Base-by-base conservation (phyloP, 1,140 invertebrate genomes). In the Trichogramma pretiosum region DNA sequence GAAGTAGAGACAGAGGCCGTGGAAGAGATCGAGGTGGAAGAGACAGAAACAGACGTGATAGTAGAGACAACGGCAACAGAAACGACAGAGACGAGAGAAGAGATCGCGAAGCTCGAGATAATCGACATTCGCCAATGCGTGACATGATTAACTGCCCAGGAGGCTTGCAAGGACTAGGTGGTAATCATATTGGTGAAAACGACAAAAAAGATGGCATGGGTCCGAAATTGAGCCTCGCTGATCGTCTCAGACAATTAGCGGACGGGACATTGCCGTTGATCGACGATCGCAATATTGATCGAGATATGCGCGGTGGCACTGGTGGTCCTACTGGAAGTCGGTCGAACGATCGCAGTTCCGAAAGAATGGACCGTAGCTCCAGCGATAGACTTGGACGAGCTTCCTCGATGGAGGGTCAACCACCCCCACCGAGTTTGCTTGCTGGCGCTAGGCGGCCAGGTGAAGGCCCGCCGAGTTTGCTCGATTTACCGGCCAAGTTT, bases 191-290 rank as follows among this genome's bases (percentile, higher is more conserved):
- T 46, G 3, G 41, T 30, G 2, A 41, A 42, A 18, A 49, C 13
- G 37, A 45, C 7, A 56, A 56, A 1, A 37, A 53, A 14, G 67
- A 67, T 24, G 70, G 70, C 14, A 63, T 67, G 7, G 46, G 47
- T 14, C 43, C 50, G 14, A 72, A 73, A 50, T 56, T 60, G 1
- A 69, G 67, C 36, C 55, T 74, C 0, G 67, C 71, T 2, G 73
- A 74, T 28, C 60, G 71, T 14, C 24, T 74, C 3, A 56, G 72
- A 16, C 71, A 69, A 46, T 49, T 73, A 18, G 72, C 72, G 1
- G 70, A 73, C 46, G 67, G 70, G 1, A 72, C 66, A 3, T 46
- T 72, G 19, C 67, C 68, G 0, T 14, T 72, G 2, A 52, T 47
- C 16, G 67, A 71, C 17, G 70, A 70, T 18, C 56, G 67, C 5